Evolutionary conservation across 2,113 vertebrate species (phyloP), one percentile per base, ranked within the genome.

Genomic region (Prietella phreatophila): DNA sequence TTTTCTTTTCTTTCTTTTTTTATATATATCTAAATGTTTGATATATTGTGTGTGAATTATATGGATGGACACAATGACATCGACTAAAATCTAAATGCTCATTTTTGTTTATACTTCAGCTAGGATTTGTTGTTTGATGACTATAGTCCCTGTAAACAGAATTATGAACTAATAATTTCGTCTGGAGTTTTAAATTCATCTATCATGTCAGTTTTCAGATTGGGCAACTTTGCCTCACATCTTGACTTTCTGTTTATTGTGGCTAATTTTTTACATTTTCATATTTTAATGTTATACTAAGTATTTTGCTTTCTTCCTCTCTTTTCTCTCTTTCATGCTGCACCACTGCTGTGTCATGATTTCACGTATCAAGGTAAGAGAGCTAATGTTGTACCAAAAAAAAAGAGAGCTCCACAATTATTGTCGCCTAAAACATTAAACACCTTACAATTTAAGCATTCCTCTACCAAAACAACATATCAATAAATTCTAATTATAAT

Each of bases 361-460:
- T 55, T 83, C 39, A 39, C 22, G 25, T 33, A 56, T 85, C 42
- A 88, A 91, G 91, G 91, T 90, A 91, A 90, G 89, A 86, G 25
- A 61, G 56, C 71, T 53, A 30, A 65, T 50, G 39, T 27, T 3
- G 2, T 67, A 67, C 30, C 17, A 67, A 67, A 67, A n/a, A 42
- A 13, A 1, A n/a, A 50, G n/a, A 27, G 42, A 47, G 13, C 61
- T 33, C 33, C 5, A 60, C 30, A 42, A 82, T 15, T 61, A 11
- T 13, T 42, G 22, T 39, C n/a, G 42, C 56, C 33, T 58, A 61
- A 61, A 82, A 36, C 15, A 56, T 78, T 17, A 78, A 25, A 53
- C 11, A n/a, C 22, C 15, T 71, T 71, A 25, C 17, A 33, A 7
- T 9, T 13, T 39, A 60, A 60, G 20, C 9, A 39, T 39, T 60